phyloP scores from a whole-genome alignment of 2,113 vertebrate genomes.

The Gallinago media region DNA sequence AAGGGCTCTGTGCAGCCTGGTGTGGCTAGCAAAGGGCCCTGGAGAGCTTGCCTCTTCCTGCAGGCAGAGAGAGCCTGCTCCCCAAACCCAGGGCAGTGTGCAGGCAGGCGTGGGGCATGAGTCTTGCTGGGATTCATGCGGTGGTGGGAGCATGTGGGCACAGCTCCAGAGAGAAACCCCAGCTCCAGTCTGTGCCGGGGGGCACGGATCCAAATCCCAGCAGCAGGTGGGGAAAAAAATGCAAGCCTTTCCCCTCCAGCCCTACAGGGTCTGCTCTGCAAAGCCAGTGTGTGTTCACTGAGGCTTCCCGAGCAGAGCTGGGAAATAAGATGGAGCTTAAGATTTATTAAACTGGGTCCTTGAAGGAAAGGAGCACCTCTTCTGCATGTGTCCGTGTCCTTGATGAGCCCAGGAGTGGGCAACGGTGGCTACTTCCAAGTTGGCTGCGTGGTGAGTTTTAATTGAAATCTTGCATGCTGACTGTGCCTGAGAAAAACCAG shows the following conservation, averaged over 20 bases:
- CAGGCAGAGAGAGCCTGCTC: not conserved
- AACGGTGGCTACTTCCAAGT: not conserved
- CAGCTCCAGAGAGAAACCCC: not conserved
- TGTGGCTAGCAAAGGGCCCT: no score
- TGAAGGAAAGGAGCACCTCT: not conserved
- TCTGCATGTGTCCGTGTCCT: not conserved
- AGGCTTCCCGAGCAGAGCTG: not conserved
- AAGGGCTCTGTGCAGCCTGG: not conserved
- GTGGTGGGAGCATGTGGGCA: accelerated
- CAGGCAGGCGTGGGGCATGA: no score
- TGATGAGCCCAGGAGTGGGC: not conserved
- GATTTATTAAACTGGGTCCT: not conserved
- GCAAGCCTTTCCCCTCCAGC: not conserved
- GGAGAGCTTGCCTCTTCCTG: not conserved
- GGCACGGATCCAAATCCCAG: not conserved
- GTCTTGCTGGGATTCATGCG: accelerated
- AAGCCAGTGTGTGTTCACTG: accelerated
- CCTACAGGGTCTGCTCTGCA: not conserved
- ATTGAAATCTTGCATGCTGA: not conserved
- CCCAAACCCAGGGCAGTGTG: not conserved
- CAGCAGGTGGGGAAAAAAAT: not conserved
- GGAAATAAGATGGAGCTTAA: not conserved
- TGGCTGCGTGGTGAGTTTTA: not conserved
- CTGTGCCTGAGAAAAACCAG: not conserved
- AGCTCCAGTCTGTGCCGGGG: accelerated